Conservation (phyloP, 2,888 invertebrate species). For the Folsomia manolachei region DNA sequence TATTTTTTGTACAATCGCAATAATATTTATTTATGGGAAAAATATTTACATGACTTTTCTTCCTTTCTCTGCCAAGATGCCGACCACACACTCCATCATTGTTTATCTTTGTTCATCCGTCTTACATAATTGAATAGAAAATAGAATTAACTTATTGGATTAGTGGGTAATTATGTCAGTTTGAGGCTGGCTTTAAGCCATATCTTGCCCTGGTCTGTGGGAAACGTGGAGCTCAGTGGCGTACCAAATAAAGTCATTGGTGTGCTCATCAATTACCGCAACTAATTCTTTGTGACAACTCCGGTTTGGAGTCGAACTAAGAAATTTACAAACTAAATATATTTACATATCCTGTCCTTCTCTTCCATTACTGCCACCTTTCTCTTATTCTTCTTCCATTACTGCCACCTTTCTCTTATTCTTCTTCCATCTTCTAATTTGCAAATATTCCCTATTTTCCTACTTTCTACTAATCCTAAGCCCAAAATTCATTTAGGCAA, state of each 20-base stretch:
- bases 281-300: not conserved
- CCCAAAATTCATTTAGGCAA: no score
- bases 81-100: not conserved
- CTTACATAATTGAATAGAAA: not conserved
- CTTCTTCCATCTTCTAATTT: not conserved
- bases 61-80: no score
- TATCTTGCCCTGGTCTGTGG: not conserved
- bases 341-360: no score
- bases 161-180: not conserved
- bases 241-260: not conserved
- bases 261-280: not conserved
- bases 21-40: not conserved
- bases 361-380: no score
- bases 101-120: not conserved
- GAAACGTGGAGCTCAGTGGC: not conserved
- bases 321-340: not conserved
- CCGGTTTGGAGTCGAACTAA: not conserved
- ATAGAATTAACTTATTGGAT: not conserved
- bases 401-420: no score
- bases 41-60: no score
- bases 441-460: not conserved
- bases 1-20: no score
- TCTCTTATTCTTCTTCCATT: no score
- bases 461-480: no score
- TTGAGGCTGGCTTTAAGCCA: not conserved